Evolutionary conservation across 1,140 invertebrate genomes (phyloP), one percentile per base, ranked within the genome.

Genomic region (Amyelois transitella): DNA sequence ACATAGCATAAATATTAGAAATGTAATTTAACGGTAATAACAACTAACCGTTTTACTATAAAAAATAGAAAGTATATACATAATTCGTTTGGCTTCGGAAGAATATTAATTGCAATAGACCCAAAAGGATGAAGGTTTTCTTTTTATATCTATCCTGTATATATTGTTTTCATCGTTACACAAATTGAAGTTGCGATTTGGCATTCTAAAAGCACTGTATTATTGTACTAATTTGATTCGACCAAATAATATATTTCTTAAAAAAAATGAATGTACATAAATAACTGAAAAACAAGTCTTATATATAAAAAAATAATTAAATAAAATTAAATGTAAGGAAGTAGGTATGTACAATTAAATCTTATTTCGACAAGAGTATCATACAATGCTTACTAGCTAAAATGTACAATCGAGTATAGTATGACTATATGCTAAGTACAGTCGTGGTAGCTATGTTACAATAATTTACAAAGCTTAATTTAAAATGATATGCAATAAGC

Each of bases 401-500:
- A 80, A 85, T 86, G 70, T 85, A 84, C 76, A 84, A 52, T 65
- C 51, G 60, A 69, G 66, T 52, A 57, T 61, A 57, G 67, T 66
- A 64, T 55, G 68, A 60, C 55, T 75, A 74, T 60, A 66, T 58
- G 59, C 76, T 84, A 80, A 75, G 61, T 75, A 82, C 79, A 81
- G 76, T 77, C 73, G 72, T 70, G 75, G 53, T 57, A 55, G 63
- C 58, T 82, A 84, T 83, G 71, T 53, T 87, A 87, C 84, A 87
- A 82, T 81, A 82, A 85, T 87, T 87, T 87, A 87, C 84, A 80
- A 73, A 81, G 77, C 80, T 77, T 82, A 77, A 65, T 48, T 77
- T 65, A 72, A 81, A 81, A 77, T 87, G 84, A 87, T 87, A 87
- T 87, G 84, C 84, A 82, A 85, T 62, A 87, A 84, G 81, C 82